These are phyloP conservation scores for Incurvaria masculella DNA, from an alignment of 2,888 invertebrate species.

Conservation along the genomic window DNA sequence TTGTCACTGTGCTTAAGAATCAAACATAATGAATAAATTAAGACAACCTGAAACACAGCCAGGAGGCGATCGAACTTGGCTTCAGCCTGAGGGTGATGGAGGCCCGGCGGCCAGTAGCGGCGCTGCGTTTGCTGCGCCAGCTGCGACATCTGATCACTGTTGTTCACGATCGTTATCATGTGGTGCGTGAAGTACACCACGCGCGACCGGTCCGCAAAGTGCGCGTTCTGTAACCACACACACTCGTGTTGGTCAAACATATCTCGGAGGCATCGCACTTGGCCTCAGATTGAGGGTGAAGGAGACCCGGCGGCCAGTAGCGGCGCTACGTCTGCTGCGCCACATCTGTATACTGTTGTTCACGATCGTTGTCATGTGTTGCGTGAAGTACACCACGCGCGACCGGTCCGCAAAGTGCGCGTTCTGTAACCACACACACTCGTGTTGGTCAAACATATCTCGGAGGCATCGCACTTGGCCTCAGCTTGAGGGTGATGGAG, in stretches of 20 bases:
- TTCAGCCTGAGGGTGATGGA: conserved; percentile 58
- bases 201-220: conserved; percentile 89
- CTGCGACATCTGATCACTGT: conserved; percentile 89
- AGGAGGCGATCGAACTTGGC: conserved; percentile 28
- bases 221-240: conserved; percentile 69
- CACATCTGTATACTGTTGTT: conserved; percentile 93
- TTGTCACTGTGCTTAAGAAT: too few relatives aligned
- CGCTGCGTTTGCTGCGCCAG: conserved; percentile 84
- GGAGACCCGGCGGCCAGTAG: conserved; percentile 66
- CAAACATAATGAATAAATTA: not conserved
- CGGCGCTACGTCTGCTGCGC: conserved; percentile 82
- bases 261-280: too few relatives aligned
- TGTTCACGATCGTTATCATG: conserved; percentile 95
- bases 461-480: conserved; percentile 53
- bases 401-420: conserved; percentile 91
- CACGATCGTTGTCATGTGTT: conserved; percentile 92
- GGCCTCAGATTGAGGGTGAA: conserved; percentile 57
- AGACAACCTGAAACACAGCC: not conserved
- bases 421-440: conserved; percentile 53
- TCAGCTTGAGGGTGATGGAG: conserved; percentile 58
- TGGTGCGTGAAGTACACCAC: conserved; percentile 89
- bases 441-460: too few relatives aligned
- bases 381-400: conserved; percentile 84
- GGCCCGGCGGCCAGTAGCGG: conserved; percentile 68
- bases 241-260: too few relatives aligned